These are phyloP conservation scores for Pluvialis apricaria DNA, from an alignment of 2,113 vertebrate genomes.

Conservation along the genomic window DNA sequence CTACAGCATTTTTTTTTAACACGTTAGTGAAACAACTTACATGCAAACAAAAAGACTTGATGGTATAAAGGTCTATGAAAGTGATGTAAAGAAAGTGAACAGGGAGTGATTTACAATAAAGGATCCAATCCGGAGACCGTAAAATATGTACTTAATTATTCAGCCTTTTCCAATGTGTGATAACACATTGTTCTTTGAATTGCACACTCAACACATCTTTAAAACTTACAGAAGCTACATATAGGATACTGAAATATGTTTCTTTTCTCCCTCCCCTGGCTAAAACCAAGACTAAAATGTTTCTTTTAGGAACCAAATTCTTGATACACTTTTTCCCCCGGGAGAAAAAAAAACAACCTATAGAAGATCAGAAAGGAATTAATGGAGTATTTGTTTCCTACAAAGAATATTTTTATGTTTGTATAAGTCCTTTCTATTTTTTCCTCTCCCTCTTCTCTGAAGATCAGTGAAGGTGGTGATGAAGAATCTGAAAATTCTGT, in stretches of 20 bases:
- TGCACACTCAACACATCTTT: background rate
- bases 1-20: background rate
- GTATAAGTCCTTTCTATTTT: background rate
- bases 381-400: background rate
- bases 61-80: background rate
- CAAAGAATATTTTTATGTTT: background rate
- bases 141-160: background rate
- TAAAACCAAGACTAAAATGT: background rate
- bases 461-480: conserved; percentile 55
- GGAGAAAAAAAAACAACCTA: background rate
- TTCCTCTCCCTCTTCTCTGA: background rate
- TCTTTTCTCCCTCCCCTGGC: background rate
- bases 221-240: background rate
- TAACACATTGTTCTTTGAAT: background rate
- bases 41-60: background rate
- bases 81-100: background rate
- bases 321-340: background rate
- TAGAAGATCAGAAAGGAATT: background rate
- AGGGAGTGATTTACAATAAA: background rate
- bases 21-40: background rate
- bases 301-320: background rate
- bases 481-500: conserved; percentile 59
- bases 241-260: background rate
- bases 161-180: background rate
- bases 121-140: background rate